These are phyloP conservation scores for Tinea pellionella DNA, from an alignment of 2,888 invertebrate genomes.

Conservation along the genomic window DNA sequence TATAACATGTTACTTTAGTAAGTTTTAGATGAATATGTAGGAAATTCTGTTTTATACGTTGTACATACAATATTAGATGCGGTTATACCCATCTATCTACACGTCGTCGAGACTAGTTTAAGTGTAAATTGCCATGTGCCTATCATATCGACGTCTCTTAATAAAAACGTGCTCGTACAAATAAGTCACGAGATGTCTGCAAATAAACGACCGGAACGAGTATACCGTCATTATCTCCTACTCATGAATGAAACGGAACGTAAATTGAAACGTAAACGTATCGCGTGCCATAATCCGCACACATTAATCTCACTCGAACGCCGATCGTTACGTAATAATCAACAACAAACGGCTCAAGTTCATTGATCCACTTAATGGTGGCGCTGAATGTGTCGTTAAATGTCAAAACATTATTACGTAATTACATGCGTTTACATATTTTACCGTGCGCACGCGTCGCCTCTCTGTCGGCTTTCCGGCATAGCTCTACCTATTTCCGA, in stretches of 20 bases:
- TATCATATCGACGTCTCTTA: background rate
- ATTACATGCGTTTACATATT: slow-evolving; percentile 22
- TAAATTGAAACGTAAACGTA: slow-evolving; percentile 60
- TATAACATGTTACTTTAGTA: too few relatives aligned
- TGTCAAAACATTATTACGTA: slow-evolving; percentile 66
- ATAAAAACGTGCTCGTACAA: background rate
- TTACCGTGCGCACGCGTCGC: slow-evolving; percentile 4
- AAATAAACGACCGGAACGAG: slow-evolving; percentile 53
- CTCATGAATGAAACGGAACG: slow-evolving; percentile 63
- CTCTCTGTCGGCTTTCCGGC: slow-evolving; percentile 5
- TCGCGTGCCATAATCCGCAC: slow-evolving; percentile 68
- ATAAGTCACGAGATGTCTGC: slow-evolving; percentile 18
- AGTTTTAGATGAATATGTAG: too few relatives aligned
- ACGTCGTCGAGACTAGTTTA: background rate
- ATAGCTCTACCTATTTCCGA: slow-evolving; percentile 25
- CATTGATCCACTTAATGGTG: slow-evolving; percentile 67
- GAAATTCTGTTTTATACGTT: too few relatives aligned
- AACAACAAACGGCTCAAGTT: slow-evolving; percentile 63
- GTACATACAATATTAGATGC: too few relatives aligned
- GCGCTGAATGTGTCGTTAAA: slow-evolving; percentile 66
- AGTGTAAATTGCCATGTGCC: background rate
- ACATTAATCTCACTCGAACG: slow-evolving; percentile 68
- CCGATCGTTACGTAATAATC: slow-evolving; percentile 60
- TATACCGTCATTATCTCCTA: slow-evolving; percentile 54
- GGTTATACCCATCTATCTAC: background rate